Conservation (phyloP, 35 echinoderm and acorn worm genomes). For the Nesometra sesokonis region DNA sequence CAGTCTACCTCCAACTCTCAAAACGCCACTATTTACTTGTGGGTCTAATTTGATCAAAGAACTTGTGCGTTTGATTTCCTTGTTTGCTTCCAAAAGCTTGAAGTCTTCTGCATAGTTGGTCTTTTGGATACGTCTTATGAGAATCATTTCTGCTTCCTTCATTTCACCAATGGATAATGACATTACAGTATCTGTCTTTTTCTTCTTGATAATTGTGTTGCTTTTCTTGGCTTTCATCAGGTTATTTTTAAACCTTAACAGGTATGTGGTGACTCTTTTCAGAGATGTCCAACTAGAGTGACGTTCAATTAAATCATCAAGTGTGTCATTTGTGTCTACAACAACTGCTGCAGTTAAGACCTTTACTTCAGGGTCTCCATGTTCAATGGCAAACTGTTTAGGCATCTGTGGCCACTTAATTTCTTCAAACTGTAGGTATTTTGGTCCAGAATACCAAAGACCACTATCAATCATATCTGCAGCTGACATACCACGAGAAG, state of each 20-base stretch:
- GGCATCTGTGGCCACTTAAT: not conserved
- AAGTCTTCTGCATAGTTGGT: not conserved
- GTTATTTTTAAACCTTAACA: not conserved
- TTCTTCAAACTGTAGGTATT: slow-evolving; percentile 15
- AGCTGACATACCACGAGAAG: slow-evolving; percentile 38
- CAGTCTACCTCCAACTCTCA: not conserved
- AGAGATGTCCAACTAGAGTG: not conserved
- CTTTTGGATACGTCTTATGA: not conserved
- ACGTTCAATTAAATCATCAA: not conserved
- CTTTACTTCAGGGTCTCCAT: slow-evolving; percentile 33
- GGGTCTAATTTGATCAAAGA: not conserved
- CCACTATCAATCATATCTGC: not conserved
- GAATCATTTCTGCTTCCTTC: not conserved
- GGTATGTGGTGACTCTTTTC: not conserved
- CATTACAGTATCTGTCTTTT: no score
- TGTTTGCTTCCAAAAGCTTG: not conserved
- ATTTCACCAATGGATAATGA: not conserved
- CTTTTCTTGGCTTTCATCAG: not conserved
- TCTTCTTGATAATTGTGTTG: not conserved
- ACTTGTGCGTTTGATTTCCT: not conserved
- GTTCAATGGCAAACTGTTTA: not conserved
- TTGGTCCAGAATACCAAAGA: slow-evolving; percentile 37
- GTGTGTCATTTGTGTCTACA: not conserved
- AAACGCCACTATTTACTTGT: not conserved
- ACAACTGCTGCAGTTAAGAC: not conserved